A percentile compares a stretch with the other conserved stretches of the same genome.
Evolutionary conservation across 2,888 invertebrate genomes (phyloP).

Genomic region (Ischnura elegans): DNA sequence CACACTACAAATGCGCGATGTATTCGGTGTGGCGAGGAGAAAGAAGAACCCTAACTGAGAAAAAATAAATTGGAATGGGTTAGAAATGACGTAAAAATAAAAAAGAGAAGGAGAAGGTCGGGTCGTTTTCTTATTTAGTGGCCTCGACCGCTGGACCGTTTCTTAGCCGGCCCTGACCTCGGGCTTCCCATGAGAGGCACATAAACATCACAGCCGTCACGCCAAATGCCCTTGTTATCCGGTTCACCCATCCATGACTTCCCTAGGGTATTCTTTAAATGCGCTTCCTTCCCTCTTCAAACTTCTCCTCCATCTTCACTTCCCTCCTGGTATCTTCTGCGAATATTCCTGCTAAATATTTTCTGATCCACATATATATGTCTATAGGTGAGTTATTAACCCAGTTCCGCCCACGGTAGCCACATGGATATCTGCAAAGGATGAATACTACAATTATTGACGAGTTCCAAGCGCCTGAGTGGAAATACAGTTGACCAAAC

Average conservation of each 20-base stretch:
- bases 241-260: background rate
- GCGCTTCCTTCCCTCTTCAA: background rate
- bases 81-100: no score
- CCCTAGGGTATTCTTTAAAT: background rate
- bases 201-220: background rate
- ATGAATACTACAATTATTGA: no score
- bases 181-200: background rate
- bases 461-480: no score
- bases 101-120: background rate
- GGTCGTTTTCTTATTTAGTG: background rate
- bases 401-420: no score
- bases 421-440: no score
- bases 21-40: background rate
- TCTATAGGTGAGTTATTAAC: no score
- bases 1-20: no score
- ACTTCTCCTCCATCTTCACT: background rate
- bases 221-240: constrained; percentile 12
- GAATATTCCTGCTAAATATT: no score
- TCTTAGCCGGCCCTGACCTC: background rate
- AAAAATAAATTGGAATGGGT: background rate
- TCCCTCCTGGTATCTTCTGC: background rate
- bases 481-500: no score
- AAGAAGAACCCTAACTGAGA: no score
- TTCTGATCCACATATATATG: no score
- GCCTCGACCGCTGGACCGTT: background rate